phyloP scores from a whole-genome alignment of 2,113 vertebrate species.

The Trinectes maculatus region DNA sequence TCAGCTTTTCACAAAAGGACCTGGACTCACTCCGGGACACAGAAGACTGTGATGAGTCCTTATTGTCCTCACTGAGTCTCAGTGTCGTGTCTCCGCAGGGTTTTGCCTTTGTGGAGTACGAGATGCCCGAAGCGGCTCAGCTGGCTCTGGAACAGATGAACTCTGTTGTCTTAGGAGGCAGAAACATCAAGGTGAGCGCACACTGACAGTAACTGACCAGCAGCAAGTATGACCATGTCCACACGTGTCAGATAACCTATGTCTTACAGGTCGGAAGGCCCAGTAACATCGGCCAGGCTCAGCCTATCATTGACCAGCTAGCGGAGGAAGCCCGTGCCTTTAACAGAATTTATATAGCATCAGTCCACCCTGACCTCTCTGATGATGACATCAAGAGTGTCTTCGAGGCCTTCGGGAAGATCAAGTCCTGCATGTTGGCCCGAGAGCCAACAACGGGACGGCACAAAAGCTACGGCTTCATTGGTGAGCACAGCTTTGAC shows the following conservation, averaged over 20 bases:
- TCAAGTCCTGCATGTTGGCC: constrained; percentile 92
- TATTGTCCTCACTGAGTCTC: background rate
- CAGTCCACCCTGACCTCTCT: constrained; percentile 92
- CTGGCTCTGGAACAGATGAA: constrained; percentile 97
- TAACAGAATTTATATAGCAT: constrained; percentile 95
- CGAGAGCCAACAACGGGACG: constrained; percentile 91
- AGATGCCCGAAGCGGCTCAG: constrained; percentile 93
- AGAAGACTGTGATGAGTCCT: too few species aligned
- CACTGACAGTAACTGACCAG: background rate
- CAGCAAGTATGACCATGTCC: too few species aligned
- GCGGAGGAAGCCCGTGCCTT: constrained; percentile 93
- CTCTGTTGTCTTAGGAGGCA: constrained; percentile 91
- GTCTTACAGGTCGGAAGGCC: constrained; percentile 90
- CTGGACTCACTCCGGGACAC: too few species aligned
- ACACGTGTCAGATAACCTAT: too few species aligned
- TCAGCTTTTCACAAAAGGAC: too few species aligned
- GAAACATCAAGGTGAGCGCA: constrained; percentile 98
- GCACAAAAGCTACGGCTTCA: constrained; percentile 94
- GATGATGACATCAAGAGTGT: constrained; percentile 96
- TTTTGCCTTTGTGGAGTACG: constrained; percentile 96
- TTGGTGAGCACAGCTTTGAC: constrained; percentile 82
- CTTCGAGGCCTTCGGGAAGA: constrained; percentile 94
- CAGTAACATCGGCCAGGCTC: constrained; percentile 95
- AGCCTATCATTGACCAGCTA: constrained; percentile 96
- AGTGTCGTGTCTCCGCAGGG: constrained; percentile 79